Evolutionary conservation across 2,888 invertebrate species (phyloP).

Genomic region (Melangyna quadrimaculata): DNA sequence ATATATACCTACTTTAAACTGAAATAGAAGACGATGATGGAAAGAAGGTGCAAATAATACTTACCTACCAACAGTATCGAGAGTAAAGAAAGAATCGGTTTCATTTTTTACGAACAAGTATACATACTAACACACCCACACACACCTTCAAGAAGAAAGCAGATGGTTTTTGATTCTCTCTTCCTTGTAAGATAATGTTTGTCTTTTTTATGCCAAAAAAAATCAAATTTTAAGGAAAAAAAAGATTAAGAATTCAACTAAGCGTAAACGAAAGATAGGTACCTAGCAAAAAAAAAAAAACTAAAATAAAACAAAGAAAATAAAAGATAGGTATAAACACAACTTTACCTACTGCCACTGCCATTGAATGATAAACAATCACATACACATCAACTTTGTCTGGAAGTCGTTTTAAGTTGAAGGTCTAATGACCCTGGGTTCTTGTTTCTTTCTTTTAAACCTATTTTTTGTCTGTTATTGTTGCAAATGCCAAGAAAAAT

Average conservation of each 20-base stretch:
- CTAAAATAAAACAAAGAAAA: background rate
- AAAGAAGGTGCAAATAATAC: background rate
- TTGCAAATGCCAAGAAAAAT: background rate
- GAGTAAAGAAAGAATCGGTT: background rate
- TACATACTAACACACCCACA: background rate
- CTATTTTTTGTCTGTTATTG: background rate
- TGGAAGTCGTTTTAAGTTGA: background rate
- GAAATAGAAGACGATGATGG: background rate
- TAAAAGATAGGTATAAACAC: background rate
- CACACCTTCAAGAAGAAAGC: constrained; percentile 21
- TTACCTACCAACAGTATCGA: background rate
- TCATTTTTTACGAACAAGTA: background rate
- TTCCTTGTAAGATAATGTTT: background rate
- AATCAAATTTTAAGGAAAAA: background rate
- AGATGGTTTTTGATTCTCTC: constrained; percentile 33
- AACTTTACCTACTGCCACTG: constrained; percentile 23
- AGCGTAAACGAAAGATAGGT: constrained; percentile 46
- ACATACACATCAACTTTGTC: constrained; percentile 14
- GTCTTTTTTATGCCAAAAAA: background rate
- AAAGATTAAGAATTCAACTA: constrained; percentile 34
- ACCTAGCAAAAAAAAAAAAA: constrained; percentile 14
- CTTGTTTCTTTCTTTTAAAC: background rate
- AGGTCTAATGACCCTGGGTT: constrained; percentile 19
- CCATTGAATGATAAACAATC: constrained; percentile 10
- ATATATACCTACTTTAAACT: constrained; percentile 4